phyloP scores from a whole-genome alignment of 2,797 vertebrate species.

The Helicolenus hilgendorfi region DNA sequence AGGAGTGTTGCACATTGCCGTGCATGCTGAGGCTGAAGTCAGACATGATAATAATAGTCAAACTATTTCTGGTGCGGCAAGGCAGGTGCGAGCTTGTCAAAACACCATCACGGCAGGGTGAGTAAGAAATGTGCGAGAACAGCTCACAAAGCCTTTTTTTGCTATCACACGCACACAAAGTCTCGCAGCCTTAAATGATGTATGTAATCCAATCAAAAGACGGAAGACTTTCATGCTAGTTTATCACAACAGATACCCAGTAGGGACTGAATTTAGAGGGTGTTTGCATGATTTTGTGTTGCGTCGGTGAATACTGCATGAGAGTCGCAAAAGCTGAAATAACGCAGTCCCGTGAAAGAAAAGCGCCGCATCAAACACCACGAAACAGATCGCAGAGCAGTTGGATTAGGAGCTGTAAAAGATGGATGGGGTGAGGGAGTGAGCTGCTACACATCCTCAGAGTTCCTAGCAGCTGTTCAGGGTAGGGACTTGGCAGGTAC shows the following conservation, averaged over 20 bases:
- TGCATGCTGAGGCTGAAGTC: conserved; percentile 4
- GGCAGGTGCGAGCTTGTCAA: conserved; percentile 32
- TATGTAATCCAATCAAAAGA: neutral
- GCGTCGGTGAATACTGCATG: conserved; percentile 17
- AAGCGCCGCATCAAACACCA: conserved; percentile 58
- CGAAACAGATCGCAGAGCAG: conserved; percentile 41
- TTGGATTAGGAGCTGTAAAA: conserved; percentile 61
- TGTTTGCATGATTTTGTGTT: neutral
- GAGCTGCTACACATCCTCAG: conserved; percentile 69
- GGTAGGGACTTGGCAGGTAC: conserved; percentile 87
- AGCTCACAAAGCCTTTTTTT: conserved; percentile 7
- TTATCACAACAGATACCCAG: neutral
- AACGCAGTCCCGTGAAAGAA: conserved; percentile 12
- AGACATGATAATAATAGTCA: conserved; percentile 20
- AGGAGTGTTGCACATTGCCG: conserved; percentile 3
- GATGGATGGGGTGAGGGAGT: conserved; percentile 66
- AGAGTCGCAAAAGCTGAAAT: conserved; percentile 13
- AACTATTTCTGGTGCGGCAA: conserved; percentile 27
- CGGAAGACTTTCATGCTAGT: neutral
- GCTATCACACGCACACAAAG: neutral
- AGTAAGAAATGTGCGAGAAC: conserved; percentile 9
- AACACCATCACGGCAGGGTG: conserved; percentile 16
- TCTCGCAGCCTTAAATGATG: neutral
- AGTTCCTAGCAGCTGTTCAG: conserved; percentile 86
- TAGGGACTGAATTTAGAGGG: neutral